These are phyloP conservation scores for Pseudochirops corinnae DNA, from an alignment of 2,797 vertebrate species.

Conservation along the genomic window DNA sequence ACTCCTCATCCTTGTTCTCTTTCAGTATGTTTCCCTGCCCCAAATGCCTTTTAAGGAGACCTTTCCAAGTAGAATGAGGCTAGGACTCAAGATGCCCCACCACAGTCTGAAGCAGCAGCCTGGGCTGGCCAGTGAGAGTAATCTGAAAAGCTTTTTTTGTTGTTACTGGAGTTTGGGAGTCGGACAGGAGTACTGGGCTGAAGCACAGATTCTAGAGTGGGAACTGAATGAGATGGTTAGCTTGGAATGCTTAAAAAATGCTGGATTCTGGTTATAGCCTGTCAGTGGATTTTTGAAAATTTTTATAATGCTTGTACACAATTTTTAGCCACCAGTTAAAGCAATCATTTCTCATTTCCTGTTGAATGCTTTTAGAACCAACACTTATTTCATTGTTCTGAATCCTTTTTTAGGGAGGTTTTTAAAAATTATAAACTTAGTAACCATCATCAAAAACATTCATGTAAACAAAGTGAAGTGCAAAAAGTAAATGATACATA, in stretches of 20 bases:
- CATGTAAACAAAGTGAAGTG: background rate
- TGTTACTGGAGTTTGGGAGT: background rate
- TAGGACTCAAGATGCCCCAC: background rate
- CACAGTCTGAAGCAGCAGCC: background rate
- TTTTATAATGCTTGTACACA: background rate
- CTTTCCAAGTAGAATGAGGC: background rate
- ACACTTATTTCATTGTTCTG: background rate
- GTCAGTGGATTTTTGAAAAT: background rate
- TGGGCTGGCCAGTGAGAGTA: background rate
- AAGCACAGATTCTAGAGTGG: background rate
- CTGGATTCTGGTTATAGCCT: background rate
- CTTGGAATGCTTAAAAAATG: background rate
- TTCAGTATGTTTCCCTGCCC: background rate
- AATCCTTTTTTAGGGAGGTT: background rate
- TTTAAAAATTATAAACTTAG: conserved; percentile 9
- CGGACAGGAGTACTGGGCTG: background rate
- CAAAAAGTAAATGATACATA: background rate
- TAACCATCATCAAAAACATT: background rate
- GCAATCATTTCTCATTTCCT: conserved; percentile 3
- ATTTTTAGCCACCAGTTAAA: conserved; percentile 15
- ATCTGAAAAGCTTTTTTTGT: background rate
- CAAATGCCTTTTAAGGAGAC: background rate
- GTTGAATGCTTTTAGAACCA: conserved; percentile 9
- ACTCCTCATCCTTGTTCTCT: background rate
- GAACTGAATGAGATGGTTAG: background rate